A percentile compares a stretch with the other conserved stretches of the same genome.
Conservation (phyloP, 2,797 vertebrate species). For the Darevskia mixta region DNA sequence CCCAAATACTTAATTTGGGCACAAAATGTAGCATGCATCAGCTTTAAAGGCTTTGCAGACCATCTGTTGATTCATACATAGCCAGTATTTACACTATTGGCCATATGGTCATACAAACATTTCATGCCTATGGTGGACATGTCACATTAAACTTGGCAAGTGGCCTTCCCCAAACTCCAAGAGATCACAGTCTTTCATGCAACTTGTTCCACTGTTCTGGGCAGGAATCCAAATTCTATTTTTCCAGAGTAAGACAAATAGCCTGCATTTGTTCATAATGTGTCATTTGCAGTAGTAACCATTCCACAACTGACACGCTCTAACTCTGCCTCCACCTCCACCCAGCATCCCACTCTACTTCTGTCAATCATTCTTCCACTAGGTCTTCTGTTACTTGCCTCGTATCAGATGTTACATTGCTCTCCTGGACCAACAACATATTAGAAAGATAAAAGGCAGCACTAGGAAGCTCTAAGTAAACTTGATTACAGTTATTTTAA, state of each 20-base stretch:
- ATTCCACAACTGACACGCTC: not conserved
- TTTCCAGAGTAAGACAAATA: not conserved
- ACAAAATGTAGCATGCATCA: not conserved
- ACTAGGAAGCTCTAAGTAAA: not conserved
- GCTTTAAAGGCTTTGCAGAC: not conserved
- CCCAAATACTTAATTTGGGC: not conserved
- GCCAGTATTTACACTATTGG: not conserved
- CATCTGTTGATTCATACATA: not conserved
- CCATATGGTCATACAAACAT: not conserved
- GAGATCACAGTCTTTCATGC: too few relatives aligned
- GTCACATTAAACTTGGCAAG: too few relatives aligned
- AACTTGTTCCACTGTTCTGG: too few relatives aligned
- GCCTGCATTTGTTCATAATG: not conserved
- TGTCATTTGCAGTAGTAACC: not conserved
- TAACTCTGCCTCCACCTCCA: too few relatives aligned
- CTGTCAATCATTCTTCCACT: too few relatives aligned
- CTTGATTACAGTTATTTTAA: not conserved
- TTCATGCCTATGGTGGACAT: too few relatives aligned
- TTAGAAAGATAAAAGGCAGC: not conserved
- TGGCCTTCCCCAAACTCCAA: too few relatives aligned
- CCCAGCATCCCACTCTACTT: too few relatives aligned
- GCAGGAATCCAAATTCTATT: too few relatives aligned
- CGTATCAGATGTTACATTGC: not conserved
- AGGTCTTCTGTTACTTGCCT: too few relatives aligned
- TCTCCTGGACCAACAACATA: not conserved